Base-by-base conservation (phyloP, 2,797 vertebrate genomes). In the Falco novaeseelandiae region DNA sequence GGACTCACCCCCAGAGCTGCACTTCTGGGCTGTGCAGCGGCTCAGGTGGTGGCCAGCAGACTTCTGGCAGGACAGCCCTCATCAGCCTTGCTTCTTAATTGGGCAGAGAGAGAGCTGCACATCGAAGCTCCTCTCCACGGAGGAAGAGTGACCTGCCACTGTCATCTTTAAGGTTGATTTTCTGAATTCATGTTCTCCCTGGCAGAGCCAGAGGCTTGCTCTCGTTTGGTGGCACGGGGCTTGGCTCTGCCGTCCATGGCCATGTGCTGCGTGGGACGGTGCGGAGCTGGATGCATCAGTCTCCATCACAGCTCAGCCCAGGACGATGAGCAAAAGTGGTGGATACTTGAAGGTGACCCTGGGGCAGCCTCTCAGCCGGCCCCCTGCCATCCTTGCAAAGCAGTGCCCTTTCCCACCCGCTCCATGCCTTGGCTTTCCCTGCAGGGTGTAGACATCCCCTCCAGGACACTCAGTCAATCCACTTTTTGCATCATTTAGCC, bases 11-110 rank as follows among this genome's bases (percentile, higher is more conserved):
- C 29, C 55, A 66, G 71, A 72, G 66, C 40, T 40, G 59, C 0
- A 0, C 15, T 67, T 49, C 49, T 23, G 57, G 70, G 51, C 2
- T 0, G 10, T 22, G 38, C 44, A 11, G 72, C 0, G 0, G 10
- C 40, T 51, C 30, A 32, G 74, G 58, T 0, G 0, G 15, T 4
- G 63, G 63, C 59, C 71, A 54, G 55, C 36, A 90, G 52, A 70
- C 49, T 84, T 54, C 46, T 0, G 0, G 14, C 54, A 59, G 69
- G 46, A 87, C 83, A 38, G 9, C 34, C 20, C 49, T 73, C 59
- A 9, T 42, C 20, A 83, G 59, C 32, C 14, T 83, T 7, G 11
- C 19, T 51, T 74, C 55, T 65, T 49, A 70, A 38, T 2, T 36
- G 77, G 69, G 25, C 66, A 49, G 44, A 69, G 57, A 48, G 30